Evolutionary conservation across 1,140 invertebrate genomes (phyloP), one percentile per base, ranked within the genome.

Genomic region (Megalonaias nervosa): DNA sequence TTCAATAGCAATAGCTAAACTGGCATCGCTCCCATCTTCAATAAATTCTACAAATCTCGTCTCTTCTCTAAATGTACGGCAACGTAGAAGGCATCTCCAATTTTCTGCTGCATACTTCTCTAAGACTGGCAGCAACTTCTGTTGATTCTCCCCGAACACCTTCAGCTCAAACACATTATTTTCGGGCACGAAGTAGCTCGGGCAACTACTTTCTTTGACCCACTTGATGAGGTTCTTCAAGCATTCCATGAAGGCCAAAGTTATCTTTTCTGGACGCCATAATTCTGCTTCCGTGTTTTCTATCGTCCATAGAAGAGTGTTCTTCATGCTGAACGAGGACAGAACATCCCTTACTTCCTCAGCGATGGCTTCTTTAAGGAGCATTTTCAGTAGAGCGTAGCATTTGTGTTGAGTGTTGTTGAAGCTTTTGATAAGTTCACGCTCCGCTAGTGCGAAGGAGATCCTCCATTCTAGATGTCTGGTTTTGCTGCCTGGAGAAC

Each of bases 251-350:
- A 66, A 66, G 19, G 55, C 62, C 21, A 66, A 48, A 6, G 56
- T 74, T 6, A 74, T 16, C 15, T 48, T 74, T 17, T 66, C 26
- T 31, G 57, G 48, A 19, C 62, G 38, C 71, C 71, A 74, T 1
- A 74, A 12, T 11, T 19, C 55, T 5, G 55, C 16, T 14, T 74
- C 62, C 21, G 55, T 38, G 38, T 74, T 65, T 61, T 74, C 71
- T 12, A 74, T 19, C 48, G 71, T 67, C 71, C 71, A 74, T 12
- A 74, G 59, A 15, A 74, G 23, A 19, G 62, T 65, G 59, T 74
- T 74, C 48, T 74, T 74, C 71, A 74, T 74, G 26, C 31, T 59
- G 31, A 74, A 74, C 13, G 71, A 74, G 9, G 71, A 66, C 11
- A 74, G 16, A 17, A 66, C 71, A 58, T n/a, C 23, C 6, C n/a